Percentiles rank a stretch among this genome's conserved stretches.
Evolutionary conservation across 2,113 vertebrate genomes (phyloP).

Genomic region (Hepsetus odoe): DNA sequence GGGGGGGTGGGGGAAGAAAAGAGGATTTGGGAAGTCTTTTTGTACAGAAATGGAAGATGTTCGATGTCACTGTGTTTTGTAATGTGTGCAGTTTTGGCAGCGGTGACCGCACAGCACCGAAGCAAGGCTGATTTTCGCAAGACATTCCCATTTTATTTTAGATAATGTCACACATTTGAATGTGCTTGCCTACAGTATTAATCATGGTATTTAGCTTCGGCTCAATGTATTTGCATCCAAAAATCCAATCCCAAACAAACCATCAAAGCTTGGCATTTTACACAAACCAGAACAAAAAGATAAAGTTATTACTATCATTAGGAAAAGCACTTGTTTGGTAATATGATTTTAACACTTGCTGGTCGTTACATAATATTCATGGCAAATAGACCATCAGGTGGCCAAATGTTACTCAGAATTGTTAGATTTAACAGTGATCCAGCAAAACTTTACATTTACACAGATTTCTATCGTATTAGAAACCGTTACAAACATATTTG

Average conservation of each 20-base stretch:
- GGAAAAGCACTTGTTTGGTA: no score
- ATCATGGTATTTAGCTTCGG: neutral
- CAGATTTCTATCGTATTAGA: no score
- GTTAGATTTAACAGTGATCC: no score
- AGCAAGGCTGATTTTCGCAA: slow-evolving; percentile 23
- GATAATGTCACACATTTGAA: slow-evolving; percentile 2
- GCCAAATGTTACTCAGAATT: no score
- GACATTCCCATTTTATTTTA: neutral
- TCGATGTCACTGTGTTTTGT: neutral
- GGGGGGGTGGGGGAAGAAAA: neutral
- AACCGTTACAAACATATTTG: no score
- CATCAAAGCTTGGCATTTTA: neutral
- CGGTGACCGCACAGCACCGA: slow-evolving; percentile 4
- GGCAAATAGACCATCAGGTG: no score
- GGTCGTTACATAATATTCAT: no score
- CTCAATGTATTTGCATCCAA: neutral
- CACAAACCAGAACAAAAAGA: neutral
- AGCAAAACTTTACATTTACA: no score
- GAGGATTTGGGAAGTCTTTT: neutral
- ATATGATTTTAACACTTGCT: no score
- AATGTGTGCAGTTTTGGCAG: slow-evolving; percentile 23
- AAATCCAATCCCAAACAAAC: neutral
- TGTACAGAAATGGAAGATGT: slow-evolving; percentile 4
- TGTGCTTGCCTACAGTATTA: neutral
- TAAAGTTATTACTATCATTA: neutral